phyloP scores from a whole-genome alignment of 1,140 invertebrate genomes.

The Drosophila bocki region DNA sequence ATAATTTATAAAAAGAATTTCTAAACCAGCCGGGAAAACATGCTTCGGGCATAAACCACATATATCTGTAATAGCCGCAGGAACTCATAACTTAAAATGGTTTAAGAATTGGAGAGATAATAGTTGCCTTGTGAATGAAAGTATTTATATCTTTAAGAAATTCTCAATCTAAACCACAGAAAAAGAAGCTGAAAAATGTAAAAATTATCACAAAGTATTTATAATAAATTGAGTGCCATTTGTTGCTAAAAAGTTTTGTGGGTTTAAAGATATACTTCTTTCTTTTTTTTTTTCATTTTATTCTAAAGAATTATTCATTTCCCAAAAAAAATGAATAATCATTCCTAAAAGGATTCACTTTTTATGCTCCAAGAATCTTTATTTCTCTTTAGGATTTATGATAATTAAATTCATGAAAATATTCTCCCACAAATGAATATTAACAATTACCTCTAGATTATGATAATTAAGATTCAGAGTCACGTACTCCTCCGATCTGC shows the following conservation, averaged over 20 bases:
- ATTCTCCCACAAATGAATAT: neutral
- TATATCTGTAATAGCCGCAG: slow-evolving; percentile 16
- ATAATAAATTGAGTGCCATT: neutral
- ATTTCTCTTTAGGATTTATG: neutral
- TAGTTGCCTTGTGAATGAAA: neutral
- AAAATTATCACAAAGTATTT: neutral
- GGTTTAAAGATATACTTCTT: neutral
- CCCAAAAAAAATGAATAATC: neutral
- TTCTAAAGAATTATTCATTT: neutral
- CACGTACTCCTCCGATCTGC: slow-evolving; percentile 10
- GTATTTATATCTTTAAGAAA: neutral
- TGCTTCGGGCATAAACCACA: slow-evolving; percentile 9
- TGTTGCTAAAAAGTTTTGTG: neutral
- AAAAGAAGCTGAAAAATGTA: neutral
- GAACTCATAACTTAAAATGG: slow-evolving; percentile 16
- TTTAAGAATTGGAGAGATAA: slow-evolving; percentile 1
- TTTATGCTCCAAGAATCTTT: neutral
- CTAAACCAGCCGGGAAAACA: slow-evolving; percentile 16
- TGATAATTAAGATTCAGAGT: slow-evolving; percentile 32
- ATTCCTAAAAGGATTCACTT: slow-evolving; percentile 3
- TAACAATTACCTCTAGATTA: neutral
- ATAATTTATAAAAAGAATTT: slow-evolving; percentile 48
- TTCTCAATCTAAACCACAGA: neutral
- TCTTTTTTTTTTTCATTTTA: no score
- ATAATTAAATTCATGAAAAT: slow-evolving; percentile 4